Base-by-base conservation (phyloP, 1,140 invertebrate genomes). In the Drosophila sturtevanti region DNA sequence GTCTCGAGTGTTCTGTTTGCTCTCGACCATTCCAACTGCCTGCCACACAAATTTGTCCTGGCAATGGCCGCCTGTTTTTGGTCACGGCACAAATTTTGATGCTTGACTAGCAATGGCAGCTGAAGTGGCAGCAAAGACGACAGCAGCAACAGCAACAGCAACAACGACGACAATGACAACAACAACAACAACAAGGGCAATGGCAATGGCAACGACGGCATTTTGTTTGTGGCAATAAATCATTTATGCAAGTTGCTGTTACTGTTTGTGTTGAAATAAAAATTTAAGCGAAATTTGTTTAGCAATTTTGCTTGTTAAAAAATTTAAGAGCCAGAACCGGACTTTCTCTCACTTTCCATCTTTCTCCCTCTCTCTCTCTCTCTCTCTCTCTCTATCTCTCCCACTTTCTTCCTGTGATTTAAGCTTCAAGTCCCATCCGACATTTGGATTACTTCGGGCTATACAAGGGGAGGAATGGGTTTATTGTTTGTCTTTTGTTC, bases 61-160 rank as follows among this genome's bases (percentile, higher is more conserved):
- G 35, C 61, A 73, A 77, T 61, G 61, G 66, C 44, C 59, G 81
- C 70, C 81, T 89, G 75, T 86, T 72, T 86, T 87, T 89, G 82
- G 82, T 86, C 82, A 86, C 84, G 82, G 75, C 84, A 81, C 79
- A 82, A 86, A 86, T 79, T 87, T 86, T 86, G 82, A 86, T 81
- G 82, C 82, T 86, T 82, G 79, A 86, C 82, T 87, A 86, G 82
- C 70, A 86, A 76, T 87, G 84, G 84, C 79, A 82, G 79, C 67
- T 80, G 71, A 78, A 82, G 71, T 69, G 68, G 63, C 72, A 84
- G 62, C 66, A 21, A 38, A 38, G 68, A 58, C 55, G 68, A 67
- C 72, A 69, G 60, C 60, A 68, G 56, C 62, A 77, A 24, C 75
- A 68, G 10, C 52, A 48, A 35, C 72, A 63, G 48, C 35, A 63